phyloP scores from a whole-genome alignment of 2,888 invertebrate species.

The Drosophila helvetica region DNA sequence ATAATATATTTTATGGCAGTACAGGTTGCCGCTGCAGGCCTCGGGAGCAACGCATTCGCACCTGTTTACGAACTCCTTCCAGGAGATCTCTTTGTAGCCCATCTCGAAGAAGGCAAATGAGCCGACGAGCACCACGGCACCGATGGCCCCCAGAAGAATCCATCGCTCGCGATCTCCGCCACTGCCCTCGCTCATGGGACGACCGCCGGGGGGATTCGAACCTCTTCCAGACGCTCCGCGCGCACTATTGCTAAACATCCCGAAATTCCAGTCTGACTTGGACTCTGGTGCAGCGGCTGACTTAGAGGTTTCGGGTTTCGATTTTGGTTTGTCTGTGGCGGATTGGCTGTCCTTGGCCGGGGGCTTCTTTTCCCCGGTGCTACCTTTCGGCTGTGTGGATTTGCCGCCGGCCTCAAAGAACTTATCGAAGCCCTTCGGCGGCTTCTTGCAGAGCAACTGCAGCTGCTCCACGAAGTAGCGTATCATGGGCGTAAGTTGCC shows the following conservation, averaged over 20 bases:
- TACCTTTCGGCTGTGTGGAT: slow-evolving; percentile 49
- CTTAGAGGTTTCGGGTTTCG: slow-evolving; percentile 69
- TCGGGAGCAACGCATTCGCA: slow-evolving; percentile 71
- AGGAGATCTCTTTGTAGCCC: slow-evolving; percentile 96
- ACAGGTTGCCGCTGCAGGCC: no score
- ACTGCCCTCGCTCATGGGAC: slow-evolving; percentile 88
- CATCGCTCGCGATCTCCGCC: slow-evolving; percentile 90
- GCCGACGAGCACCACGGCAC: slow-evolving; percentile 88
- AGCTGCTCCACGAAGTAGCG: slow-evolving; percentile 76
- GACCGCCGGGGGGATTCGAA: slow-evolving; percentile 83
- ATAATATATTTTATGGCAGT: background rate
- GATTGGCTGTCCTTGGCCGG: slow-evolving; percentile 62
- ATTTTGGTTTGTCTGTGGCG: slow-evolving; percentile 49
- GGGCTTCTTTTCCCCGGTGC: slow-evolving; percentile 70
- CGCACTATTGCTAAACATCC: slow-evolving; percentile 85
- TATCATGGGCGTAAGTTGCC: slow-evolving; percentile 71
- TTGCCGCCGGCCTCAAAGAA: slow-evolving; percentile 89
- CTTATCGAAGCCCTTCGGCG: slow-evolving; percentile 97
- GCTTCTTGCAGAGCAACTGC: slow-evolving; percentile 88
- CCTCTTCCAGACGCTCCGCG: slow-evolving; percentile 82
- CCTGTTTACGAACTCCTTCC: slow-evolving; percentile 97
- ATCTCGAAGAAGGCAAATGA: slow-evolving; percentile 91
- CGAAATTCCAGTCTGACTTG: slow-evolving; percentile 86
- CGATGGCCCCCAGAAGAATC: slow-evolving; percentile 90
- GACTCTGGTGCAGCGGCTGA: slow-evolving; percentile 72